A percentile compares a stretch with the other conserved stretches of the same genome.
phyloP scores from a whole-genome alignment of 2,888 invertebrate species.

The Sceliomorpha sp. region DNA sequence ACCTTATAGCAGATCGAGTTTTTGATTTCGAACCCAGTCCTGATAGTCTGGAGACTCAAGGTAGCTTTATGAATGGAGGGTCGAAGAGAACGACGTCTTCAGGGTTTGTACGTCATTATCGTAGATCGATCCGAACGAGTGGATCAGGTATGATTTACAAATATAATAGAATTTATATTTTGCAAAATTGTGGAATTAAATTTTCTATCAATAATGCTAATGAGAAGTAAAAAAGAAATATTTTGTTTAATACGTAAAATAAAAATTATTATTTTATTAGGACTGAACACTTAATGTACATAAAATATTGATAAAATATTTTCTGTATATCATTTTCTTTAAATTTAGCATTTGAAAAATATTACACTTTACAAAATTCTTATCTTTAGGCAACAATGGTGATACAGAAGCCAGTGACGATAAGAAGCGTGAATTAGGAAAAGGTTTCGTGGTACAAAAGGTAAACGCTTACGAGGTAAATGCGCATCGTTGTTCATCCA shows the following conservation, averaged over 20 bases:
- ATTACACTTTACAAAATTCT: not conserved
- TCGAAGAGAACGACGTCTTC: slow-evolving; percentile 1
- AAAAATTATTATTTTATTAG: too few relatives aligned
- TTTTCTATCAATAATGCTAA: too few relatives aligned
- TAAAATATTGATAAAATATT: too few relatives aligned
- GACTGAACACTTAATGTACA: too few relatives aligned
- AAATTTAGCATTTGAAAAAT: not conserved
- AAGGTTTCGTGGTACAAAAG: slow-evolving; percentile 69
- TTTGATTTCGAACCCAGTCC: slow-evolving; percentile 6
- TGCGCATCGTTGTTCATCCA: slow-evolving; percentile 37
- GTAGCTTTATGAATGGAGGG: not conserved
- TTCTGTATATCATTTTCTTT: too few relatives aligned
- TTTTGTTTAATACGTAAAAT: too few relatives aligned
- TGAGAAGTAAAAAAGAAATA: too few relatives aligned
- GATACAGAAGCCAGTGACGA: slow-evolving; percentile 29
- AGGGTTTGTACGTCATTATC: slow-evolving; percentile 26
- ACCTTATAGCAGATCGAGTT: slow-evolving; percentile 8
- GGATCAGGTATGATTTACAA: slow-evolving; percentile 9
- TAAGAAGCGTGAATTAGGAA: slow-evolving; percentile 15
- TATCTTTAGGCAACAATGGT: slow-evolving; percentile 28
- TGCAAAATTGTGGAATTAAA: not conserved
- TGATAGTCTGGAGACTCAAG: slow-evolving; percentile 24
- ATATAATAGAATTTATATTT: not conserved
- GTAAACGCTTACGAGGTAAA: slow-evolving; percentile 74
- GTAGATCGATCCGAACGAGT: slow-evolving; percentile 12